phyloP scores from a whole-genome alignment of 2,888 invertebrate species.

The Drosophila cracens region DNA sequence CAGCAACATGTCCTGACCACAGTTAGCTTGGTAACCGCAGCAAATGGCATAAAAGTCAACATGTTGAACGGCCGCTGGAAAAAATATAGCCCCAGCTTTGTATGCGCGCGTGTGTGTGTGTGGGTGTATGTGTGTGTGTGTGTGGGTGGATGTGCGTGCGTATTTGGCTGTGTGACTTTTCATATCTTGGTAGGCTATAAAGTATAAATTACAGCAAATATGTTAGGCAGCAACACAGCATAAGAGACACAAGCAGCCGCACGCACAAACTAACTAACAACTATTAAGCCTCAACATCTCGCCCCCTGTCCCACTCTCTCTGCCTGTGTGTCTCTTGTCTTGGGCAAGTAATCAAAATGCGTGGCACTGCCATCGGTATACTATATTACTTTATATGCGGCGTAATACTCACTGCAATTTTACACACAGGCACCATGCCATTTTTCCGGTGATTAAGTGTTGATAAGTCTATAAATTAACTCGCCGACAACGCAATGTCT shows the following conservation, averaged over 20 bases:
- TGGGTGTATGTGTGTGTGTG: constrained; percentile 10
- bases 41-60: constrained; percentile 79
- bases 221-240: constrained; percentile 50
- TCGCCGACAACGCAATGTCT: constrained; percentile 57
- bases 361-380: constrained; percentile 55
- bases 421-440: constrained; percentile 61
- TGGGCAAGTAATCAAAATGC: constrained; percentile 73
- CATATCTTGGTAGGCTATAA: constrained; percentile 78
- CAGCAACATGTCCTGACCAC: constrained; percentile 61
- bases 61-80: constrained; percentile 69
- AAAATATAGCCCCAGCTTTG: constrained; percentile 68
- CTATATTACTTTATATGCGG: constrained; percentile 7
- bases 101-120: constrained; percentile 22
- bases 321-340: constrained; percentile 22
- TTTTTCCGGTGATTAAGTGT: constrained; percentile 82
- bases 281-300: constrained; percentile 67
- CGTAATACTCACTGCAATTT: constrained; percentile 60
- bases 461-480: constrained; percentile 80
- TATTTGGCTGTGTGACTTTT: constrained; percentile 64
- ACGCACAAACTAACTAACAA: constrained; percentile 81
- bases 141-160: constrained; percentile 21
- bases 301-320: neutral
- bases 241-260: constrained; percentile 34
- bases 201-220: constrained; percentile 80
- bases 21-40: constrained; percentile 75